Evolutionary conservation across 2,888 invertebrate genomes (phyloP).

Genomic region (Volucella inflata): DNA sequence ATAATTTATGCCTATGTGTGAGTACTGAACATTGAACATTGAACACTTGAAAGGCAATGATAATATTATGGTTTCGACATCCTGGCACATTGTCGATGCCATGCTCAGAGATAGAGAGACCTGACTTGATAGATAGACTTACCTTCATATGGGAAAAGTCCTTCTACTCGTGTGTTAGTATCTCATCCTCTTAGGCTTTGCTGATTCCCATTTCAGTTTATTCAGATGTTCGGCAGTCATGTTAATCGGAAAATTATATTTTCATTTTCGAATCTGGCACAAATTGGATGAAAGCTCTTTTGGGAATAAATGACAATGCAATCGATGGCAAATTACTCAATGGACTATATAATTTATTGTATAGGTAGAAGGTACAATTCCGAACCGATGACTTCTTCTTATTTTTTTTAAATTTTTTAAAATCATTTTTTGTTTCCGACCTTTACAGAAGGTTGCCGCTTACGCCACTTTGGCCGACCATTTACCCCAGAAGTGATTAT

Average conservation of each 20-base stretch:
- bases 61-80: slow-evolving; percentile 13
- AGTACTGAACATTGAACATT: no score
- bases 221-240: slow-evolving; percentile 8
- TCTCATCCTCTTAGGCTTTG: background rate
- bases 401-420: no score
- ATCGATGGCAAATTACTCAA: background rate
- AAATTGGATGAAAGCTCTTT: background rate
- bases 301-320: no score
- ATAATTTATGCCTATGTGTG: slow-evolving; percentile 20
- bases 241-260: slow-evolving; percentile 28
- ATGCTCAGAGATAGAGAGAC: no score
- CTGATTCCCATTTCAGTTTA: slow-evolving; percentile 16
- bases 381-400: no score
- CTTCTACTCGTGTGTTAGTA: background rate
- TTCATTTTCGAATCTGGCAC: slow-evolving; percentile 1
- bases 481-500: slow-evolving; percentile 7
- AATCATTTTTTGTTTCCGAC: no score
- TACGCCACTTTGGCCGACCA: slow-evolving; percentile 8
- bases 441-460: background rate
- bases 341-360: no score
- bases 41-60: slow-evolving; percentile 13
- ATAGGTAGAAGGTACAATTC: no score
- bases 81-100: background rate
- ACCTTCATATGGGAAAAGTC: no score
- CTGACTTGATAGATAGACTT: background rate